Base-by-base conservation (phyloP, 2,888 invertebrate species). In the Drosophila dives region DNA sequence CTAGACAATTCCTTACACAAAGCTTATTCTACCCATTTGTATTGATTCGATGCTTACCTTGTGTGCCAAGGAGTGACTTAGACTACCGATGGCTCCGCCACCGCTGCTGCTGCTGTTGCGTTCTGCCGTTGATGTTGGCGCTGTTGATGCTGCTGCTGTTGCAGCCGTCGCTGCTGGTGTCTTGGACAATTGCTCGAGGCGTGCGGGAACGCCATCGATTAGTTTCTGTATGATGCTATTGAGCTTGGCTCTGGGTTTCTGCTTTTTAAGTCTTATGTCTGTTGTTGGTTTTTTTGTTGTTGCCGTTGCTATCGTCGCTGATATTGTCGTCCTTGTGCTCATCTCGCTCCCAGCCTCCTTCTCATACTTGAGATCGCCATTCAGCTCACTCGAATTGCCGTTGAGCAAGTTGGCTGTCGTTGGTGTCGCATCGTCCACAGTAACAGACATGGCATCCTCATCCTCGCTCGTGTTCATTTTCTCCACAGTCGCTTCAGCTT, bases 221-320 rank as follows among this genome's bases (percentile, higher is more conserved):
- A 93, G 83, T 87, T 92, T 93, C 82, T 93, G 92, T 80, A 93
- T 91, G 76, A 93, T 93, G 79, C 85, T 90, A 77, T 83, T 90
- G 87, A 93, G 90, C 91, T 93, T 93, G 60, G 92, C 91, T 89
- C 92, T 81, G 23, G 87, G 77, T 87, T 91, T 92, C 56, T 74
- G 80, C 83, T 89, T 91, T 89, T 90, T 91, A 91, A 91, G 91
- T 86, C 90, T 91, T 91, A 91, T 89, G 64, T 91, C 89, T 86
- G 86, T 83, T 71, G 64, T 49, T 34, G 59, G 32, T 4, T 40
- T 23, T 4, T 40, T 23, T 75, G 70, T 59, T 66, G 65, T 62
- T 61, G 40, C 29, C 38, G 61, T 40, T 54, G 62, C 65, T 49
- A 26, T 36, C 29, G 55, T n/a, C 10, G 70, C 58, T 65, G 64